Conservation (phyloP, 1,140 invertebrate genomes). For the Pogonus chalceus region DNA sequence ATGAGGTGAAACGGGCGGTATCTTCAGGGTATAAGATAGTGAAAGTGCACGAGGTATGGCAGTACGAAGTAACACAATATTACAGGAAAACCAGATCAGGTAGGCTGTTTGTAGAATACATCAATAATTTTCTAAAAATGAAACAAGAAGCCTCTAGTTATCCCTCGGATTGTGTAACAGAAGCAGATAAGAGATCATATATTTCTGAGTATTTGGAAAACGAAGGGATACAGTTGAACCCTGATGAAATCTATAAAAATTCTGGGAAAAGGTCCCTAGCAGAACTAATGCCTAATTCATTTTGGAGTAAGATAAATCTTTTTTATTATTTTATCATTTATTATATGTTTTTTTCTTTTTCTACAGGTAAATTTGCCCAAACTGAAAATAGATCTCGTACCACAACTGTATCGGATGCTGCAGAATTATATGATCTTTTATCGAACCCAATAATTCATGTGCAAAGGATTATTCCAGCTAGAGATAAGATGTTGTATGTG, state of each 20-base stretch:
- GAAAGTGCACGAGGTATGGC: conserved; percentile 33
- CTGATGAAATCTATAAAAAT: conserved; percentile 30
- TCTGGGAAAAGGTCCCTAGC: conserved; percentile 25
- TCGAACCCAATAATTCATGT: background rate
- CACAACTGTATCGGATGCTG: background rate
- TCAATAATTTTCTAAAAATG: conserved; percentile 30
- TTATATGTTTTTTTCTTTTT: background rate
- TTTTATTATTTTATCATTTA: too few relatives aligned
- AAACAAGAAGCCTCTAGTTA: conserved; percentile 30
- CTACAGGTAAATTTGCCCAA: conserved; percentile 19
- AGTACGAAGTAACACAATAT: conserved; percentile 24
- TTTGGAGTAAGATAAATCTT: conserved; percentile 33
- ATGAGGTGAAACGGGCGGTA: conserved; percentile 32
- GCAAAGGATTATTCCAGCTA: conserved; percentile 13
- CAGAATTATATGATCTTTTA: background rate
- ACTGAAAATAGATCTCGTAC: background rate
- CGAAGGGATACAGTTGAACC: conserved; percentile 32
- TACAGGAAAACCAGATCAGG: conserved; percentile 7
- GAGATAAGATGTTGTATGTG: conserved; percentile 19
- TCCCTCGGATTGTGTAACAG: conserved; percentile 22
- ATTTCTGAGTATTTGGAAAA: conserved; percentile 27
- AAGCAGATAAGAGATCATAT: conserved; percentile 25
- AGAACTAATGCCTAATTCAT: conserved; percentile 30
- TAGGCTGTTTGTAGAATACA: conserved; percentile 27
- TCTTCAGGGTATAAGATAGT: conserved; percentile 30